A percentile compares a stretch with the other conserved stretches of the same genome.
Conservation (phyloP, 2,113 vertebrate species). For the Cynopterus brachyotis region DNA sequence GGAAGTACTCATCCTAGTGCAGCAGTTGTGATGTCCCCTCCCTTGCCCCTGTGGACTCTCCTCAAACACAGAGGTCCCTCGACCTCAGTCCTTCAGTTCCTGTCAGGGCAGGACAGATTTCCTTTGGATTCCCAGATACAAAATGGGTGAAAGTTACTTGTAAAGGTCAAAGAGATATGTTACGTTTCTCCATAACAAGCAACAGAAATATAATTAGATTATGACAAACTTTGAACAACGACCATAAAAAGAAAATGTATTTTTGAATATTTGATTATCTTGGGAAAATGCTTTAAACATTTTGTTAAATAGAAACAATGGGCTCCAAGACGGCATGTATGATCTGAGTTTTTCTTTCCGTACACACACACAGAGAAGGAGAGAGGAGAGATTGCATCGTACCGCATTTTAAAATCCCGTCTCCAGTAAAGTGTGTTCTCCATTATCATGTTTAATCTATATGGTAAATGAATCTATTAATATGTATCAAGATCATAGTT, state of each 20-base stretch:
- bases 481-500: constrained; percentile 41
- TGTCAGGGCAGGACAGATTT: accelerated
- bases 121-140: background rate
- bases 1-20: background rate
- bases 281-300: constrained; percentile 17
- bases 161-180: background rate
- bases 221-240: background rate
- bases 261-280: constrained; percentile 12
- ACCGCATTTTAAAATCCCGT: constrained; percentile 2
- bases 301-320: background rate
- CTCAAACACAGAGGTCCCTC: background rate
- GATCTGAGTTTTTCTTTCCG: background rate
- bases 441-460: background rate
- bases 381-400: background rate
- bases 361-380: background rate
- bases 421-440: background rate
- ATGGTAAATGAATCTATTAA: constrained; percentile 28
- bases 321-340: background rate
- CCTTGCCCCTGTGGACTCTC: background rate
- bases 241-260: background rate
- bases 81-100: background rate
- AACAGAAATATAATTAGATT: background rate
- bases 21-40: background rate
- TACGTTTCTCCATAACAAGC: background rate
- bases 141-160: background rate